A percentile compares a stretch with the other conserved stretches of the same genome.
Conservation (phyloP, 1,140 invertebrate species). For the Ptiloglossa arizonensis region DNA sequence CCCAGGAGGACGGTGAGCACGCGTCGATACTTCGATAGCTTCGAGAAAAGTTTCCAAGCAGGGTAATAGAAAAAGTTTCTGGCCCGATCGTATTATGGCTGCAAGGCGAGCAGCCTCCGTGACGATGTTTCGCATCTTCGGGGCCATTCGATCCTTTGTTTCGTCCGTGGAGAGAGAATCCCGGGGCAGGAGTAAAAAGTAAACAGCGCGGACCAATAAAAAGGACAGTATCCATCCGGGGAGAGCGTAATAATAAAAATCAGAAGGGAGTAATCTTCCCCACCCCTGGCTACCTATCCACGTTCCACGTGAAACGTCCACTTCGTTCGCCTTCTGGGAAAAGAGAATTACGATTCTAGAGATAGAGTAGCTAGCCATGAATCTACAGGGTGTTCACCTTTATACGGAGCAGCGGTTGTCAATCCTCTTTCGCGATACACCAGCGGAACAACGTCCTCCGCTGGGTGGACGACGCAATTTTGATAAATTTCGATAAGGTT, state of each 20-base stretch:
- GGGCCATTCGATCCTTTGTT: constrained; percentile 22
- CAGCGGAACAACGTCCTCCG: no score
- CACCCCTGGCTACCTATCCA: background rate
- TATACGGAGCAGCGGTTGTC: no score
- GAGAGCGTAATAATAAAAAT: constrained; percentile 29
- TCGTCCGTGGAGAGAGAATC: background rate
- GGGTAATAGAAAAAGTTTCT: constrained; percentile 63
- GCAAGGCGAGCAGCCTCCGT: constrained; percentile 8
- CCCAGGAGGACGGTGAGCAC: background rate
- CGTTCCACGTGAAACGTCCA: background rate
- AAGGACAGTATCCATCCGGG: background rate
- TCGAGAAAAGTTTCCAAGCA: constrained; percentile 40
- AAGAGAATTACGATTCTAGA: background rate
- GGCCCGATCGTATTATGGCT: constrained; percentile 37
- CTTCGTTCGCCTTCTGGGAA: constrained; percentile 1
- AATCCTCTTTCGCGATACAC: no score
- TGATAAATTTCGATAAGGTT: no score
- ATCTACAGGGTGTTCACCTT: background rate
- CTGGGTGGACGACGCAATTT: no score
- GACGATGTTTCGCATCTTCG: constrained; percentile 39
- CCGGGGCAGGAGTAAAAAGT: background rate
- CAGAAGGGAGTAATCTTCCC: constrained; percentile 10
- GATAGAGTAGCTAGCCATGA: background rate
- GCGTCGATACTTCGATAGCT: constrained; percentile 43
- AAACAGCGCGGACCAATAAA: constrained; percentile 12